Base-by-base conservation (phyloP, 2,888 invertebrate species). In the Aphrophora alni region DNA sequence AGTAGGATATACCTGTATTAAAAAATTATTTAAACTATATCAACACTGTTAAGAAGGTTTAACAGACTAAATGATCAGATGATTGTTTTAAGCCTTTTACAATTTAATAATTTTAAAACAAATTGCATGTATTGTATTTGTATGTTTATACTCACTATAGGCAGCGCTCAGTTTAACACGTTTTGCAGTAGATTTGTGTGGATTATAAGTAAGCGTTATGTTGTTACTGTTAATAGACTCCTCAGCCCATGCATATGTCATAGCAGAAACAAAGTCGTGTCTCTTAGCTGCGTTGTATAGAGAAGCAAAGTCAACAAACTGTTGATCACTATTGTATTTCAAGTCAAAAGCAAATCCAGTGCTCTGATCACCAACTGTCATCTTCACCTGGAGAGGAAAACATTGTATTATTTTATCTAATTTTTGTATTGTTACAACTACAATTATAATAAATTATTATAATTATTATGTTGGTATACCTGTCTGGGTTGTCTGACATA, bases 281-380 rank as follows among this genome's bases (percentile, higher is more conserved):
- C 85, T 81, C 73, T 84, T 76, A 33, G 84, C 80, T 79, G 83
- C 81, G 24, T 88, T 86, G 84, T 87, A 86, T 82, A 89, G 85
- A 80, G 86, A 87, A 26, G 86, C 86, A 51, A 88, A 84, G 82
- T 89, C 89, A 69, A 88, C 87, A 85, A 88, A 90, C 85, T 90
- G 89, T 73, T 87, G 87, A 71, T 92, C 91, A 44, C 91, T 90
- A 83, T 89, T 89, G 82, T 90, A 90, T 85, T 91, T 88, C 7
- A 91, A 83, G 38, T 90, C 90, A 88, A 91, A 90, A 71, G 89
- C 88, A 84, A 90, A 87, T 25, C 93, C 92, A 79, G 90, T 88
- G 82, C 88, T 82, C 73, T 85, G 83, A 75, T 85, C 80, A 59
- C 86, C 86, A 72, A 84, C 38, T 21, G 82, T 82, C 68, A 27